phyloP scores from a whole-genome alignment of 1,140 invertebrate genomes.

The Meteorus sp. region DNA sequence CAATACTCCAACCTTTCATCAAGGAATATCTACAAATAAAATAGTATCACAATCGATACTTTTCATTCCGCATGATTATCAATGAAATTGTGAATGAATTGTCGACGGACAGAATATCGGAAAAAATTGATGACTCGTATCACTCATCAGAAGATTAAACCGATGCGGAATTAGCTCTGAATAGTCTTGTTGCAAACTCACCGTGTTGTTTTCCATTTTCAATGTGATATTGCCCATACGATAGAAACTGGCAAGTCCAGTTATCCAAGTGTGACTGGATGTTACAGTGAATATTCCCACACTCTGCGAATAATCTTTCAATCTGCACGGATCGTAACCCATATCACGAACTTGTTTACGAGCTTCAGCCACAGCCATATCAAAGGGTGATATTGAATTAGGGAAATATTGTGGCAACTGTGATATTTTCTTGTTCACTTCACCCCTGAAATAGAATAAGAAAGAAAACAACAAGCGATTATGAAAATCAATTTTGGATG shows the following conservation, averaged over 20 bases:
- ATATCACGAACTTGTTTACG: slow-evolving; percentile 71
- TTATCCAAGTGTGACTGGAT: slow-evolving; percentile 75
- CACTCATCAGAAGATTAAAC: background rate
- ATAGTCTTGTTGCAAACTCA: slow-evolving; percentile 42
- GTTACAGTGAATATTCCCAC: slow-evolving; percentile 69
- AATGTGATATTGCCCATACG: slow-evolving; percentile 77
- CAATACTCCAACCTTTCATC: too few species aligned
- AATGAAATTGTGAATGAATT: too few species aligned
- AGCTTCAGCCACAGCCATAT: slow-evolving; percentile 75
- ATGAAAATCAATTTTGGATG: too few species aligned
- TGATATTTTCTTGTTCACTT: slow-evolving; percentile 60
- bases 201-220: slow-evolving; percentile 71
- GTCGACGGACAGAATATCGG: too few species aligned
- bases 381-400: slow-evolving; percentile 82
- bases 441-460: slow-evolving; percentile 45
- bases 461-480: too few species aligned
- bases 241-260: slow-evolving; percentile 77
- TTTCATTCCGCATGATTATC: too few species aligned
- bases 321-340: slow-evolving; percentile 72
- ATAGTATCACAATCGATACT: too few species aligned
- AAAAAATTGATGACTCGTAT: background rate
- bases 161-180: too few species aligned
- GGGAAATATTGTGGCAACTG: slow-evolving; percentile 73
- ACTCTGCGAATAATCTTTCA: slow-evolving; percentile 71
- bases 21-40: too few species aligned